phyloP scores from a whole-genome alignment of 1,140 invertebrate species.

The Acyrthosiphon pisum region DNA sequence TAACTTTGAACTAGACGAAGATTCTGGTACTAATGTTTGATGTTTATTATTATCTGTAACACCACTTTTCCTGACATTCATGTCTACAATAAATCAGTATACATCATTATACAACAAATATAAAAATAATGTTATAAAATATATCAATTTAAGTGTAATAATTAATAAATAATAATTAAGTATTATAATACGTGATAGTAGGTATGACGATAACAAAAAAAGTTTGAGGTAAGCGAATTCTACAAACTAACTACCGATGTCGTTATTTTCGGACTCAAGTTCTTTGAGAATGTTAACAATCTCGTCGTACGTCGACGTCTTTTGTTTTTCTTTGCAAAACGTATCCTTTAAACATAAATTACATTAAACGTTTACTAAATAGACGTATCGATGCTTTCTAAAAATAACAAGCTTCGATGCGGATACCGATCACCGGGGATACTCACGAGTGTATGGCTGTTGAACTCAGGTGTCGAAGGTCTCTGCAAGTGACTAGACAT shows the following conservation, averaged over 20 bases:
- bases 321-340: background rate
- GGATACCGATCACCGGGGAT: background rate
- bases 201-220: background rate
- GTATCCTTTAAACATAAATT: conserved; percentile 5
- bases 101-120: background rate
- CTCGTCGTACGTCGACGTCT: conserved; percentile 39
- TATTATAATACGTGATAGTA: background rate
- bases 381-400: background rate
- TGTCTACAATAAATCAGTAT: conserved; percentile 52
- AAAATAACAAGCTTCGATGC: background rate
- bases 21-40: conserved; percentile 43
- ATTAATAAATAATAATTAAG: background rate
- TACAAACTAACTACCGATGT: conserved; percentile 33
- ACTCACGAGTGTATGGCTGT: background rate
- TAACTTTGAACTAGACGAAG: conserved; percentile 56
- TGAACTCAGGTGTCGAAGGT: background rate
- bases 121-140: background rate
- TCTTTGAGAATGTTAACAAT: conserved; percentile 46
- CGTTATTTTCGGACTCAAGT: conserved; percentile 51
- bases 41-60: conserved; percentile 49
- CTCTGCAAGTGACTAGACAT: conserved; percentile 43
- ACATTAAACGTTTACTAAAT: background rate
- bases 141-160: background rate
- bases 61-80: conserved; percentile 54
- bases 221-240: background rate